Percentiles rank a stretch among this genome's conserved stretches.
Conservation (phyloP, 2,113 vertebrate species). For the Crotalus tigris region DNA sequence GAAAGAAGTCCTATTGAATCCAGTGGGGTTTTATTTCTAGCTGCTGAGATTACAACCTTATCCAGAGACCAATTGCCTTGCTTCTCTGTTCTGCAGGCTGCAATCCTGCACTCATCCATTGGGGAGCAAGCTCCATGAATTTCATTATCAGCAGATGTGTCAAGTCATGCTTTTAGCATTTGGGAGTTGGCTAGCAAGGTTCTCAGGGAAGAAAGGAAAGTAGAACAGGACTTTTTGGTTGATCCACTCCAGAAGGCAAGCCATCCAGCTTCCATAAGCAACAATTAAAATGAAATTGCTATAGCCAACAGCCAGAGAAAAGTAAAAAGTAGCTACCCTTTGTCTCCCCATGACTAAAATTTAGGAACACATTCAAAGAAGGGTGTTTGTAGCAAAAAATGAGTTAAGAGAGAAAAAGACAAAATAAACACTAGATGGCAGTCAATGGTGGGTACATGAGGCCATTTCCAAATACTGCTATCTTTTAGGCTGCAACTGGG, state of each 20-base stretch:
- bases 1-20: background rate
- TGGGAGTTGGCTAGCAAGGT: background rate
- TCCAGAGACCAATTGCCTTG: background rate
- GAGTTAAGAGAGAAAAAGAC: background rate
- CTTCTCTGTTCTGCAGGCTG: background rate
- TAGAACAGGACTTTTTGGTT: background rate
- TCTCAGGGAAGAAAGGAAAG: background rate
- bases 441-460: background rate
- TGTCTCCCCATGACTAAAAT: background rate
- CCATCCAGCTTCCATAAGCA: background rate
- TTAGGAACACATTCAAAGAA: background rate
- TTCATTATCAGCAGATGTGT: background rate
- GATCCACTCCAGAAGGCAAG: background rate
- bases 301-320: background rate
- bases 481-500: background rate
- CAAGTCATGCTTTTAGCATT: background rate
- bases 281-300: background rate
- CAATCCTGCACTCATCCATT: background rate
- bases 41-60: background rate
- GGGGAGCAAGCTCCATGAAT: background rate
- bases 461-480: background rate
- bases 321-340: background rate
- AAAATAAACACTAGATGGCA: slow-evolving; percentile 21
- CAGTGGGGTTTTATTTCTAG: background rate
- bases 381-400: background rate